Conservation (phyloP, 2,797 vertebrate species). For the Dromococcyx pavoninus region DNA sequence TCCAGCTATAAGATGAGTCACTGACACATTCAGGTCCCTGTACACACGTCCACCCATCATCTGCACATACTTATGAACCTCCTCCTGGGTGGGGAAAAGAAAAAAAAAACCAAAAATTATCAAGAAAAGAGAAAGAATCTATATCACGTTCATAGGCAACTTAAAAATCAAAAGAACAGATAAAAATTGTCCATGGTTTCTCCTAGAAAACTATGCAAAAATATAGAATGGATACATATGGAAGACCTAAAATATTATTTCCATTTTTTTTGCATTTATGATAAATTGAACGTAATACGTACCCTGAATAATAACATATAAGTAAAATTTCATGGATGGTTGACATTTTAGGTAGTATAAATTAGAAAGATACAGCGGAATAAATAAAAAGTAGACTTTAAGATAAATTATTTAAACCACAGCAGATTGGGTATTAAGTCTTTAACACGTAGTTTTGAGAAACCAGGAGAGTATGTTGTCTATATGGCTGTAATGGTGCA, state of each 20-base stretch:
- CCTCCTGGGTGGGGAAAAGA: constrained; percentile 77
- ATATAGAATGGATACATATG: neutral
- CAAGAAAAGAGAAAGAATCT: neutral
- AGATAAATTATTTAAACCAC: neutral
- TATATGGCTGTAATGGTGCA: no score
- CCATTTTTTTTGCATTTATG: neutral
- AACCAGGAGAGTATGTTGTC: neutral
- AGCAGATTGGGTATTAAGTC: neutral
- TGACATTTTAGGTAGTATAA: neutral
- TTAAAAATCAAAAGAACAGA: neutral
- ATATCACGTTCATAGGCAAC: neutral
- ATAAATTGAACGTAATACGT: neutral
- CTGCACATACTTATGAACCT: constrained; percentile 91
- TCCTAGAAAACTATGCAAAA: neutral
- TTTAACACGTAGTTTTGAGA: neutral
- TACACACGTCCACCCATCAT: constrained; percentile 94
- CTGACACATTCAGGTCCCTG: constrained; percentile 89
- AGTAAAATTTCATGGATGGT: neutral
- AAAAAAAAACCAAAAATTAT: neutral
- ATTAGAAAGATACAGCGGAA: neutral
- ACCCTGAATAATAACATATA: neutral
- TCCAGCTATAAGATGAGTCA: constrained; percentile 95
- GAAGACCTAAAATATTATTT: neutral
- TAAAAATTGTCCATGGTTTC: neutral
- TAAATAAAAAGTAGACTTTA: neutral